These are phyloP conservation scores for Chelonoidis abingdonii DNA, from an alignment of 2,113 vertebrate genomes.

Conservation along the genomic window DNA sequence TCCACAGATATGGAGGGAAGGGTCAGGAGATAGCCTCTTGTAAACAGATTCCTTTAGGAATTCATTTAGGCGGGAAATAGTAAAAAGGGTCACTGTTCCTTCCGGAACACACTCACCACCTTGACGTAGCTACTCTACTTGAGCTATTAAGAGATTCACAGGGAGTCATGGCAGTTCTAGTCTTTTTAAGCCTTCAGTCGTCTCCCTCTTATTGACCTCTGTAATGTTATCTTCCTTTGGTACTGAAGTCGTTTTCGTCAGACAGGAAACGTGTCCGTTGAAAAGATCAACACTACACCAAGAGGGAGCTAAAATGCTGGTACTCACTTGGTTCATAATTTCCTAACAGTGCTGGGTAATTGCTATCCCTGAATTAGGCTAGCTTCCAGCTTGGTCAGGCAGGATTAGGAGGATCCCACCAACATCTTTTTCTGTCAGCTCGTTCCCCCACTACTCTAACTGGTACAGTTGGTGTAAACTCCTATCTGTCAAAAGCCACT, in stretches of 20 bases:
- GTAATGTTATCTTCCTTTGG: background rate
- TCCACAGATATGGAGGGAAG: background rate
- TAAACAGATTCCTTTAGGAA: background rate
- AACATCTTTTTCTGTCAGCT: background rate
- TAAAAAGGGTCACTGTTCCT: background rate
- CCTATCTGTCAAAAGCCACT: background rate
- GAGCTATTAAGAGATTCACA: background rate
- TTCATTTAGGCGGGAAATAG: background rate
- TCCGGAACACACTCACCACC: accelerated
- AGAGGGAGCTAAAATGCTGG: background rate
- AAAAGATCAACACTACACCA: background rate
- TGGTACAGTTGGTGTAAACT: background rate
- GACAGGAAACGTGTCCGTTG: background rate
- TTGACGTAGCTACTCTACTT: background rate
- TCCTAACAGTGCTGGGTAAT: background rate
- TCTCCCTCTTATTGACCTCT: background rate
- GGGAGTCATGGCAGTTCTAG: background rate
- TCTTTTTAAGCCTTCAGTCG: background rate
- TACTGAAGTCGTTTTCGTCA: background rate
- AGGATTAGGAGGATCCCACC: background rate
- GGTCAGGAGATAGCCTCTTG: background rate
- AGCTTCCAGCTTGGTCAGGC: background rate
- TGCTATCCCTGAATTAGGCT: background rate
- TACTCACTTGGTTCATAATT: background rate
- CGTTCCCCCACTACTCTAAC: background rate